Percentiles rank a stretch among this genome's conserved stretches.
Conservation (phyloP, 2,113 vertebrate species). For the Myxocyprinus asiaticus region DNA sequence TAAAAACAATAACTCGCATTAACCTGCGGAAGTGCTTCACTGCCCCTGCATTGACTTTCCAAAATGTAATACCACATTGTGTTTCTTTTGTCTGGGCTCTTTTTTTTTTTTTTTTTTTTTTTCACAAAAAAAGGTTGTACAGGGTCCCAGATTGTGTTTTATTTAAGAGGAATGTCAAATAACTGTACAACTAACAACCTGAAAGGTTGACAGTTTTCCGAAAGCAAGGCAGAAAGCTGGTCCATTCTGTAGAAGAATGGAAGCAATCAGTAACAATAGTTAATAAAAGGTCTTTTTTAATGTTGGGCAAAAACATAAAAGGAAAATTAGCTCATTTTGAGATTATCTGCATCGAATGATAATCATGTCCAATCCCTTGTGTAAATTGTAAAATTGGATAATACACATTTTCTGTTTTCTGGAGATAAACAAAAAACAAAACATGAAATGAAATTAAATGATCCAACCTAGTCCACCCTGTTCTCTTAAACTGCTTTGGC, state of each 20-base stretch:
- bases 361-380: too few species aligned
- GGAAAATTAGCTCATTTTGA: too few species aligned
- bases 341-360: too few species aligned
- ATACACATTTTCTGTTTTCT: too few species aligned
- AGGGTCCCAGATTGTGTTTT: slow-evolving; percentile 12
- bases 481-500: too few species aligned
- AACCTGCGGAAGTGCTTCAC: slow-evolving; percentile 20
- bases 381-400: too few species aligned
- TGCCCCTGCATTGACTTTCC: slow-evolving; percentile 41
- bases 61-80: slow-evolving; percentile 35
- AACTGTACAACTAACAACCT: slow-evolving; percentile 12
- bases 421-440: too few species aligned
- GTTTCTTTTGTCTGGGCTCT: slow-evolving; percentile 16
- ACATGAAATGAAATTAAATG: too few species aligned
- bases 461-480: too few species aligned
- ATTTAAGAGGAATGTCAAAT: slow-evolving; percentile 27
- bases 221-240: background rate
- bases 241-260: background rate
- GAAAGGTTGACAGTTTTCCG: slow-evolving; percentile 18
- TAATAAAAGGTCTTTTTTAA: background rate
- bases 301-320: too few species aligned
- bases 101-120: slow-evolving; percentile 6
- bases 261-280: background rate
- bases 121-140: background rate
- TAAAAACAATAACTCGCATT: slow-evolving; percentile 56